Evolutionary conservation across 2,888 invertebrate species (phyloP).

Genomic region (Leptinotarsa juncta): DNA sequence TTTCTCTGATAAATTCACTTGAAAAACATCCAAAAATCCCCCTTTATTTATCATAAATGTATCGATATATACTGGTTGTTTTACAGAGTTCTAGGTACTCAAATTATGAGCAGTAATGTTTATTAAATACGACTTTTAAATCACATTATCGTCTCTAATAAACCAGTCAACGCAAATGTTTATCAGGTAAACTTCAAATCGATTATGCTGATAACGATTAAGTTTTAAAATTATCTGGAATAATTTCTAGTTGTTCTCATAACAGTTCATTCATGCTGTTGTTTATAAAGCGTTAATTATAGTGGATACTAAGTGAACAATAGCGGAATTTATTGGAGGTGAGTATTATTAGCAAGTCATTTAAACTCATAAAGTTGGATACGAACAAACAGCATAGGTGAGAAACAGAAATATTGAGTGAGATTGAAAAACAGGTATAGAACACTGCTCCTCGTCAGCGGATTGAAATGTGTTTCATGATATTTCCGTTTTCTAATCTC

Average conservation of each 20-base stretch:
- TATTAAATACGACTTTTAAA: background rate
- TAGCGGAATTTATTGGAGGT: slow-evolving; percentile 1
- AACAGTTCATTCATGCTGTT: slow-evolving; percentile 12
- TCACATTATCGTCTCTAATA: slow-evolving; percentile 3
- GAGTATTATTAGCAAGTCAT: slow-evolving; percentile 16
- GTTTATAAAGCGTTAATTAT: slow-evolving; percentile 11
- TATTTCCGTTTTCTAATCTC: no score
- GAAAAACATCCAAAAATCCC: background rate
- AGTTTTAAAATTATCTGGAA: background rate
- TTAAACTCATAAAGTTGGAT: background rate
- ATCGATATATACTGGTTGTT: background rate
- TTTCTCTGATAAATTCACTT: background rate
- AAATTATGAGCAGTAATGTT: background rate
- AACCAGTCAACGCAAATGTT: slow-evolving; percentile 43
- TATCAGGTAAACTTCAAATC: slow-evolving; percentile 31
- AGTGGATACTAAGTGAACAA: slow-evolving; percentile 7
- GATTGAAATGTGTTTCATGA: no score
- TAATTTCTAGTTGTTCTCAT: slow-evolving; percentile 10
- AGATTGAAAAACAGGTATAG: background rate
- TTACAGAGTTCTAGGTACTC: background rate
- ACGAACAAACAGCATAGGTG: background rate
- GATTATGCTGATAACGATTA: slow-evolving; percentile 22
- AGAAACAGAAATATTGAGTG: background rate
- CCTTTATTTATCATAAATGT: background rate
- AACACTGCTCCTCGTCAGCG: no score